Base-by-base conservation (phyloP, 2,888 invertebrate species). In the Melanargia galathea region DNA sequence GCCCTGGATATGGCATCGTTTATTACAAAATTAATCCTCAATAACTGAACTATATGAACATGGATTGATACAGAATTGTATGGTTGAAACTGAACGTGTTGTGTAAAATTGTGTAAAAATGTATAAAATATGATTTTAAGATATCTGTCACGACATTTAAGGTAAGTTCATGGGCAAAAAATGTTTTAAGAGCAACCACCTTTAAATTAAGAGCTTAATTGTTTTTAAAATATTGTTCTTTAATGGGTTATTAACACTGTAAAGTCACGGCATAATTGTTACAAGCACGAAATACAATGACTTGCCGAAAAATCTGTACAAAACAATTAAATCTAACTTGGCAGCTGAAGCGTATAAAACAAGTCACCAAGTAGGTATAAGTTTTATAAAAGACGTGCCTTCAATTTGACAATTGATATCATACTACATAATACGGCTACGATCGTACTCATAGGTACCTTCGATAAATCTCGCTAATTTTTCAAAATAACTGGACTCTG, bases 231-330 rank as follows among this genome's bases (percentile, higher is more conserved):
- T 40, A 40, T 38, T 4, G n/a, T 22, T 6, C 24, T 16, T 40
- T 22, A 35, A 38, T 54, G n/a, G 22, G 16, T 52, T 18, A 10
- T 38, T 38, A 22, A 35, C 38, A 54, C 54, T 38, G 22, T 54
- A 38, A 38, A 38, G 54, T 54, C 54, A 54, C 38, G 38, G 38
- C 2, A 54, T 38, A 30, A 10, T 51, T 49, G 49, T 49, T 26
- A 26, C 26, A 26, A n/a, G 26, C 26, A 18, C 51, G 51, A 51
- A 16, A 33, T 4, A 11, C 8, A 18, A 30, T 30, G 30, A 30
- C 30, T 30, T 51, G 51, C 4, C 46, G 22, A 48, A 24, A 24
- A 48, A 48, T 48, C 24, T 13, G 24, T 6, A 24, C 2, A 48
- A 13, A 13, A 48, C n/a, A 48, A 13, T 24, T 24, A 24, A 10